Evolutionary conservation across 2,113 vertebrate genomes (phyloP).

Genomic region (Urocitellus parryii): DNA sequence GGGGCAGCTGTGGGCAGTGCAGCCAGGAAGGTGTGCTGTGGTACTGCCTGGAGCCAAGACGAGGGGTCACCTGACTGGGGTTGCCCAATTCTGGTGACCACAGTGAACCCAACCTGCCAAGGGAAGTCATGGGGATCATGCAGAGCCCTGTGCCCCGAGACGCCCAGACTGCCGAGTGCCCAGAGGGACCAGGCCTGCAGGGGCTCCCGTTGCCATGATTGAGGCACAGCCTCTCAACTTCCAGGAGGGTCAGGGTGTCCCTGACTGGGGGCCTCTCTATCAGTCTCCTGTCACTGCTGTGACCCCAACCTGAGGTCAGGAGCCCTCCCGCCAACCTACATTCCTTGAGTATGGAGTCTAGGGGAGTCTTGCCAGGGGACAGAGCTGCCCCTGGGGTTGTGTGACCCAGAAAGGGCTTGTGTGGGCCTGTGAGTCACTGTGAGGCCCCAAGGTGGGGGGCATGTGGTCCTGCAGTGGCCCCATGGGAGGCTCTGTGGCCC

Average conservation of each 20-base stretch:
- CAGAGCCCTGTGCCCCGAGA: neutral
- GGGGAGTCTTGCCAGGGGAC: neutral
- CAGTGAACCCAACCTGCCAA: too few relatives aligned
- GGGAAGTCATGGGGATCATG: too few relatives aligned
- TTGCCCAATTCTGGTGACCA: neutral
- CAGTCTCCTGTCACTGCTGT: neutral
- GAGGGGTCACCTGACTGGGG: accelerated
- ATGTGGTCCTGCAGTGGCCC: too few relatives aligned
- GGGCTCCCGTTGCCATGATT: too few relatives aligned
- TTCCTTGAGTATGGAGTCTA: neutral
- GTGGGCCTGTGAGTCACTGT: neutral
- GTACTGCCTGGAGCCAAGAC: accelerated
- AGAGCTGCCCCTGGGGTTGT: neutral
- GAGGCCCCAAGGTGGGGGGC: neutral
- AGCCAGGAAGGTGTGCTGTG: accelerated
- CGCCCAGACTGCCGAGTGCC: neutral
- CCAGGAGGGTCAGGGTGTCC: neutral
- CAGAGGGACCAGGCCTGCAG: neutral
- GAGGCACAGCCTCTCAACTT: too few relatives aligned
- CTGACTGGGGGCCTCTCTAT: too few relatives aligned
- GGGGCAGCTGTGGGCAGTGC: neutral
- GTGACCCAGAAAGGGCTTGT: too few relatives aligned
- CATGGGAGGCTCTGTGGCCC: neutral
- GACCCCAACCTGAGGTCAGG: neutral
- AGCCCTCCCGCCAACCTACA: too few relatives aligned